Percentiles rank a stretch among this genome's conserved stretches.
Evolutionary conservation across 35 echinoderm and acorn worm genomes (phyloP).

Genomic region (Ptychodera flava): DNA sequence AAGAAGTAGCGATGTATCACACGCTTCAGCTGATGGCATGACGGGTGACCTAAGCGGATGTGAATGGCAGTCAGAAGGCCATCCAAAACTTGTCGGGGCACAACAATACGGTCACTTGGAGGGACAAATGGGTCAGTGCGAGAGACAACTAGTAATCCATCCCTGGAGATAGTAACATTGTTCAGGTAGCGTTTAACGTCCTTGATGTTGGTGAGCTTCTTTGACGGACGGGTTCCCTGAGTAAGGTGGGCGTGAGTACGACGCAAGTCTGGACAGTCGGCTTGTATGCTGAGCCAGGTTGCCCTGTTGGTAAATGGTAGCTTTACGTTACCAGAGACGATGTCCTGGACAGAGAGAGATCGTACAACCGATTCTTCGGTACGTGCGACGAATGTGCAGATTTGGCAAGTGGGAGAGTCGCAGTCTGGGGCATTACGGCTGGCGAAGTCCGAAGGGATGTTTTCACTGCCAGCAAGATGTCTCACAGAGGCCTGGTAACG

Average conservation of each 20-base stretch:
- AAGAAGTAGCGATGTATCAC: slow-evolving; percentile 27
- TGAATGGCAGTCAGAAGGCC: slow-evolving; percentile 57
- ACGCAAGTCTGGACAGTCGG: slow-evolving; percentile 36
- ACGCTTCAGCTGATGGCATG: slow-evolving; percentile 22
- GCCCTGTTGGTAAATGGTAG: slow-evolving; percentile 45
- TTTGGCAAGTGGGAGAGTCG: slow-evolving; percentile 38
- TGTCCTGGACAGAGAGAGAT: slow-evolving; percentile 23
- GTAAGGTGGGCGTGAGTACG: slow-evolving; percentile 33
- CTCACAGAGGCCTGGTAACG: slow-evolving; percentile 39
- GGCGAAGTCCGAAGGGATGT: slow-evolving; percentile 58
- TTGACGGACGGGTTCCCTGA: slow-evolving; percentile 38
- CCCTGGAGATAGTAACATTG: slow-evolving; percentile 32
- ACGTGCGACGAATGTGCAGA: slow-evolving; percentile 32
- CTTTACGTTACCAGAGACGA: slow-evolving; percentile 34
- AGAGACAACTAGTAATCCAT: slow-evolving; percentile 46
- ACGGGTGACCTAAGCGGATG: slow-evolving; percentile 48
- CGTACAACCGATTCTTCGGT: slow-evolving; percentile 18
- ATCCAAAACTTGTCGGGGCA: slow-evolving; percentile 38
- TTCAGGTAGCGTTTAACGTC: slow-evolving; percentile 64
- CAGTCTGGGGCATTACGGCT: slow-evolving; percentile 58
- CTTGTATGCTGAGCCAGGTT: slow-evolving; percentile 37
- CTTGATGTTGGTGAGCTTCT: slow-evolving; percentile 35
- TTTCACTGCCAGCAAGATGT: slow-evolving; percentile 54
- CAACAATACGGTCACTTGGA: slow-evolving; percentile 33
- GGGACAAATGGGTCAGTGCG: slow-evolving; percentile 19